These are phyloP conservation scores for Entomobrya proxima DNA, from an alignment of 2,888 invertebrate species.

Conservation along the genomic window DNA sequence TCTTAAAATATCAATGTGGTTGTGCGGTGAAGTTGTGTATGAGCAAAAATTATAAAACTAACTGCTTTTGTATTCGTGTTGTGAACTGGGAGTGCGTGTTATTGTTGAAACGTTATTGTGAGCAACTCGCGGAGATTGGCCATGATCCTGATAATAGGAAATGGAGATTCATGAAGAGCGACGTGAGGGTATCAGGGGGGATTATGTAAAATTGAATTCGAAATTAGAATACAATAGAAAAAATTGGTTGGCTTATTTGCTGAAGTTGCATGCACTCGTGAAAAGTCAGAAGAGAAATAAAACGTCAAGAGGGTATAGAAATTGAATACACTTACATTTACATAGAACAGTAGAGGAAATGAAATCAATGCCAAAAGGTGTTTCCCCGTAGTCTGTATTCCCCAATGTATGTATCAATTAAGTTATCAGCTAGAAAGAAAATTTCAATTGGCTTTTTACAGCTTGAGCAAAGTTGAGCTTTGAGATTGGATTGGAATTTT, in stretches of 20 bases:
- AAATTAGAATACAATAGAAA: conserved; percentile 57
- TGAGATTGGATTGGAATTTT: background rate
- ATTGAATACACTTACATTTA: conserved; percentile 12
- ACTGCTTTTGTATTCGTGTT: background rate
- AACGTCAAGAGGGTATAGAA: background rate
- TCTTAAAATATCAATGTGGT: background rate
- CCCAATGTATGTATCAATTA: conserved; percentile 60
- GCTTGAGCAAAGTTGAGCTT: background rate
- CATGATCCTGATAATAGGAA: conserved; percentile 12
- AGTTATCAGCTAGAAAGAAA: conserved; percentile 36
- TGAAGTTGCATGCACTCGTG: background rate
- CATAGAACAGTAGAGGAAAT: background rate
- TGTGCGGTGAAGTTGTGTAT: background rate
- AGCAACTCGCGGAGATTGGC: conserved; percentile 8
- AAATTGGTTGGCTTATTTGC: background rate
- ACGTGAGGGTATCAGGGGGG: conserved; percentile 44
- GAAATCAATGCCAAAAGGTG: background rate
- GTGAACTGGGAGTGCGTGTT: too few relatives aligned
- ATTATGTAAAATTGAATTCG: conserved; percentile 47
- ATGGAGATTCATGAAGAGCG: conserved; percentile 38
- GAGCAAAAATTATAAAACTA: background rate
- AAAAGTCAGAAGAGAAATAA: background rate
- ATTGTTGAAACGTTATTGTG: too few relatives aligned
- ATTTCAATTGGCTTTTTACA: conserved; percentile 43
- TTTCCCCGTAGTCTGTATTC: too few relatives aligned